Percentiles rank a stretch among this genome's conserved stretches.
Conservation (phyloP, 2,797 vertebrate species). For the Morus bassanus region DNA sequence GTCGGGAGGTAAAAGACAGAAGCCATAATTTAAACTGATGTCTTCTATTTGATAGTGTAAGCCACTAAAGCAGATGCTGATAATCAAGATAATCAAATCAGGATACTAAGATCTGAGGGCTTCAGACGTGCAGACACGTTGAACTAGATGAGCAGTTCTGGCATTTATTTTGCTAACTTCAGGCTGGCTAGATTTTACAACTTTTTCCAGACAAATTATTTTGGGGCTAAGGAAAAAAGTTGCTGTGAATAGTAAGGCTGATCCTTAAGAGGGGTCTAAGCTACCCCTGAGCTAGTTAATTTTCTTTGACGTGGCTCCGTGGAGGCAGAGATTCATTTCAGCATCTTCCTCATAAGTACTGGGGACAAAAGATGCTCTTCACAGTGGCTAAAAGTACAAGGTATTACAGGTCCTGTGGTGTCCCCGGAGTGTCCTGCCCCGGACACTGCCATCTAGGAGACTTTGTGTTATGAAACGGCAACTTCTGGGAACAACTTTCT, state of each 20-base stretch:
- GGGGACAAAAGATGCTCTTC: background rate
- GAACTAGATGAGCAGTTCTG: background rate
- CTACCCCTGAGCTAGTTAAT: background rate
- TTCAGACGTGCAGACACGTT: background rate
- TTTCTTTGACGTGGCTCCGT: background rate
- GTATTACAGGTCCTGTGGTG: background rate
- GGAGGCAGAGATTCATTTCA: background rate
- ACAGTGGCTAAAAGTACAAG: background rate
- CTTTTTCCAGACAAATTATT: background rate
- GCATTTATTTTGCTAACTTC: background rate
- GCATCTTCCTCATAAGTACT: background rate
- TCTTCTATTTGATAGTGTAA: background rate
- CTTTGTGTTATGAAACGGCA: background rate
- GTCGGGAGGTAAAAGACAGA: constrained; percentile 9
- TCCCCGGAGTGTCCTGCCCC: background rate
- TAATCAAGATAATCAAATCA: constrained; percentile 40
- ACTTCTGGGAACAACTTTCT: background rate
- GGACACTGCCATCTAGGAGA: background rate
- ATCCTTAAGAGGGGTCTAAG: background rate
- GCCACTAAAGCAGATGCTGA: constrained; percentile 43
- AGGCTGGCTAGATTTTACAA: background rate
- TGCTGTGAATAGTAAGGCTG: background rate
- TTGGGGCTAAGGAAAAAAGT: background rate
- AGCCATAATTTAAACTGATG: constrained; percentile 14
- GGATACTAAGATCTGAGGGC: background rate